A percentile compares a stretch with the other conserved stretches of the same genome.
phyloP scores from a whole-genome alignment of 2,888 invertebrate species.

The Rhamphomyia laevipes region DNA sequence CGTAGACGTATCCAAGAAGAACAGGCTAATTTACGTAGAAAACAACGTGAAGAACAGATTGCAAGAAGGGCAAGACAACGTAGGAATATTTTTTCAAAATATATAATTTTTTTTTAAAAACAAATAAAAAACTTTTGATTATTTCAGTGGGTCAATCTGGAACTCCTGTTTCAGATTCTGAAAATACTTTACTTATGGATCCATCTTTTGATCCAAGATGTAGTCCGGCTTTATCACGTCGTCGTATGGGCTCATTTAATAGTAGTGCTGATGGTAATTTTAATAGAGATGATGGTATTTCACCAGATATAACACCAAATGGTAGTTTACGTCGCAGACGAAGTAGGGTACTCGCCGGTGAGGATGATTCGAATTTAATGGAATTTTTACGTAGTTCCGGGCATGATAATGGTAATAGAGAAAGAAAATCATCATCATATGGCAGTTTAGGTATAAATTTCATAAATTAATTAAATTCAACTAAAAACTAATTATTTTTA shows the following conservation, averaged over 20 bases:
- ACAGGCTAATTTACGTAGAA: conserved; percentile 66
- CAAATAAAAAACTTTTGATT: conserved; percentile 4
- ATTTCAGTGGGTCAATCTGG: conserved; percentile 52
- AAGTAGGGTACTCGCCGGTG: conserved; percentile 69
- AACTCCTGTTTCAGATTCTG: conserved; percentile 60
- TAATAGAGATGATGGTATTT: conserved; percentile 29
- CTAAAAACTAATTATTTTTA: background rate
- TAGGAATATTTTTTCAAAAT: conserved; percentile 27
- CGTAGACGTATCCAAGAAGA: conserved; percentile 71
- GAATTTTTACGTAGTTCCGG: conserved; percentile 71
- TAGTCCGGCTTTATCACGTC: conserved; percentile 54
- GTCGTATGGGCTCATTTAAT: conserved; percentile 55
- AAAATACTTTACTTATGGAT: conserved; percentile 62
- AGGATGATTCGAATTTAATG: conserved; percentile 76
- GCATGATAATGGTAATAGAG: conserved; percentile 56
- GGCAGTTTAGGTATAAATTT: conserved; percentile 59
- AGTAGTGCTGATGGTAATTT: conserved; percentile 33
- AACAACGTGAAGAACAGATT: conserved; percentile 61
- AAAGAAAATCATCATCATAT: conserved; percentile 59
- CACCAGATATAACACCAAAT: conserved; percentile 72
- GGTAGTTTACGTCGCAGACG: conserved; percentile 73
- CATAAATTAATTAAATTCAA: conserved; percentile 4
- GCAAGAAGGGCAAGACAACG: conserved; percentile 50
- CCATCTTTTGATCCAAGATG: conserved; percentile 64
- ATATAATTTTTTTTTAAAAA: conserved; percentile 1